Evolutionary conservation across 2,888 invertebrate species (phyloP).

Genomic region (Anthrax anthrax): DNA sequence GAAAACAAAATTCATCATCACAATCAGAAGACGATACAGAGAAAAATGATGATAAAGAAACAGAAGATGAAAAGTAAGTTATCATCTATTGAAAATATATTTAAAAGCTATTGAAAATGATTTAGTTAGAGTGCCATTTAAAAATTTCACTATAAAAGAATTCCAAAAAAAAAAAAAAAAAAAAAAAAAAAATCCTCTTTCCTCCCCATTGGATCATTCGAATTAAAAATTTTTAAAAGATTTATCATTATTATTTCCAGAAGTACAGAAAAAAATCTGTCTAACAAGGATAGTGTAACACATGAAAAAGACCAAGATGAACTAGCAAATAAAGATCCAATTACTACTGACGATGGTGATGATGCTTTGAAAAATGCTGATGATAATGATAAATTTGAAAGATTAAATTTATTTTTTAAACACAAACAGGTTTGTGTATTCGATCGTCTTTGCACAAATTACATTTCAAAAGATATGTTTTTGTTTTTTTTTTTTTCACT

Average conservation of each 20-base stretch:
- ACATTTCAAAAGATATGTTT: too few species aligned
- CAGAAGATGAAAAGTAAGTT: not conserved
- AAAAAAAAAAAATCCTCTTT: constrained; percentile 29
- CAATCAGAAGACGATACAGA: not conserved
- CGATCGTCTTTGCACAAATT: not conserved
- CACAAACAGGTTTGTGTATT: constrained; percentile 11
- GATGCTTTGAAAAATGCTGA: too few species aligned
- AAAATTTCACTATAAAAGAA: too few species aligned
- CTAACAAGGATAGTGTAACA: too few species aligned
- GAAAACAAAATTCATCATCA: constrained; percentile 48
- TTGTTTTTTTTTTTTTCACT: not conserved
- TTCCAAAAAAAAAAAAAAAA: not conserved
- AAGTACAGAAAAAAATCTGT: too few species aligned
- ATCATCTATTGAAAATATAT: too few species aligned
- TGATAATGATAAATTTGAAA: constrained; percentile 11
- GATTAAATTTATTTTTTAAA: constrained; percentile 34
- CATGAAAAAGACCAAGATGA: too few species aligned
- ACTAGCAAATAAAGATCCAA: too few species aligned
- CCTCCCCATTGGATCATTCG: too few species aligned
- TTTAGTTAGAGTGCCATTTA: not conserved
- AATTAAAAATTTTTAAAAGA: too few species aligned
- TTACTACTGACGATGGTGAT: too few species aligned
- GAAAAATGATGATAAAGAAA: not conserved
- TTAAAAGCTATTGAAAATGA: not conserved
- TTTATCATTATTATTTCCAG: too few species aligned